Percentiles rank a stretch among this genome's conserved stretches.
Evolutionary conservation across 2,113 vertebrate genomes (phyloP).

Genomic region (Columbina picui): DNA sequence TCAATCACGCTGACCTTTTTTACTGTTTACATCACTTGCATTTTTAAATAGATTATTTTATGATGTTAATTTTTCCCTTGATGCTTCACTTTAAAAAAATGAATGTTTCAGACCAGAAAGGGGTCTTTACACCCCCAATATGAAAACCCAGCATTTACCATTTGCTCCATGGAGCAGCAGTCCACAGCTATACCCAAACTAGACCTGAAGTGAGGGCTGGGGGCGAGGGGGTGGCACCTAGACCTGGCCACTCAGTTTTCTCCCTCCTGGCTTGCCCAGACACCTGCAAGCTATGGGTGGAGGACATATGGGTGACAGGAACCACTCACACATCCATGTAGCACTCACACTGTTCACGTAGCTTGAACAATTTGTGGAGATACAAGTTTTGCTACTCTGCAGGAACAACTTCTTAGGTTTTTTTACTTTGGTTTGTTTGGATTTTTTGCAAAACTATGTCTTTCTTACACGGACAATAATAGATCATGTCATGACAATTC

Average conservation of each 20-base stretch:
- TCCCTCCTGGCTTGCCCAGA: not conserved
- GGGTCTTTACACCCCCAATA: accelerated
- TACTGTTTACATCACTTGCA: not conserved
- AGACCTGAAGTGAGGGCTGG: not conserved
- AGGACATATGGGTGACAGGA: accelerated
- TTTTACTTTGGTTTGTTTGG: not conserved
- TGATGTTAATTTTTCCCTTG: not conserved
- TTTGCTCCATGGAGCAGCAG: not conserved
- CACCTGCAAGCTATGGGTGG: not conserved
- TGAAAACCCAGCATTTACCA: not conserved
- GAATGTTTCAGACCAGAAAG: not conserved
- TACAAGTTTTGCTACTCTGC: not conserved
- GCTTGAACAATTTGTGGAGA: not conserved
- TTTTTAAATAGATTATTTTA: constrained; percentile 9
- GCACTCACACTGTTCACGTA: not conserved
- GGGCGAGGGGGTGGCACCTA: too few relatives aligned
- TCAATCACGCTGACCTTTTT: constrained; percentile 55
- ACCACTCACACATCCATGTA: not conserved
- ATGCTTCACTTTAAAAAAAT: not conserved
- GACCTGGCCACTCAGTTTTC: not conserved
- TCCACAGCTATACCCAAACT: not conserved
- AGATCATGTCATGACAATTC: not conserved
- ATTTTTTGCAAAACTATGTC: not conserved
- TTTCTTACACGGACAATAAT: not conserved
- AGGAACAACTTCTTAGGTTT: not conserved